Percentiles rank a stretch among this genome's conserved stretches.
Evolutionary conservation across 2,888 invertebrate genomes (phyloP).

Genomic region (Scaeva pyrastri): DNA sequence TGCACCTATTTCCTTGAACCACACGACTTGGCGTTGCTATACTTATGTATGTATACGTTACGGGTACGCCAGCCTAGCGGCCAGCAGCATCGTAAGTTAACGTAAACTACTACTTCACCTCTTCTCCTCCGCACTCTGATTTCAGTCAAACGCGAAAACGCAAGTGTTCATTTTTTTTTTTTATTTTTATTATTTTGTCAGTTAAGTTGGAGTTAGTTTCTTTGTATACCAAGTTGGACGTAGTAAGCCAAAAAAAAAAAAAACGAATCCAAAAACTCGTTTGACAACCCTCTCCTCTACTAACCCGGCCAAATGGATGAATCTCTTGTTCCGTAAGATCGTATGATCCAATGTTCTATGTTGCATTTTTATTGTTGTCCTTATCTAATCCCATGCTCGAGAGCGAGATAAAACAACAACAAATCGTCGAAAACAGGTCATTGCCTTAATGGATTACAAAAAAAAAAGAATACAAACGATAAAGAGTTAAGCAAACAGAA

Average conservation of each 20-base stretch:
- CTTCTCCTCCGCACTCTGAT: background rate
- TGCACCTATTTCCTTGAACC: conserved; percentile 71
- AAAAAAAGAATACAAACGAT: conserved; percentile 77
- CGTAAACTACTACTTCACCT: background rate
- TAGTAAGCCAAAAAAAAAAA: conserved; percentile 2
- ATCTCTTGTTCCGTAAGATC: conserved; percentile 56
- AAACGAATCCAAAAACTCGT: conserved; percentile 37
- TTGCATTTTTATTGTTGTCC: conserved; percentile 30
- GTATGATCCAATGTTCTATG: conserved; percentile 13
- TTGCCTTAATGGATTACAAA: conserved; percentile 77
- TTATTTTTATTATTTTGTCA: conserved; percentile 42
- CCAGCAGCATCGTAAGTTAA: conserved; percentile 14
- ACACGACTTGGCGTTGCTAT: conserved; percentile 28
- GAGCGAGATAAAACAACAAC: conserved; percentile 78
- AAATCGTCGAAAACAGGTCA: conserved; percentile 78
- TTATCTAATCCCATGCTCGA: conserved; percentile 32
- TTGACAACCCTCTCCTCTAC: conserved; percentile 71
- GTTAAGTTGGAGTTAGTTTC: conserved; percentile 61
- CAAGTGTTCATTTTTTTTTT: conserved; percentile 73
- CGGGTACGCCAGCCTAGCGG: background rate
- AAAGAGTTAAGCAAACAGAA: conserved; percentile 80
- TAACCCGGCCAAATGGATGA: conserved; percentile 69
- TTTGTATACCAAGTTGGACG: conserved; percentile 29
- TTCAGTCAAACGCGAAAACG: conserved; percentile 70
- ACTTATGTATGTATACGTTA: conserved; percentile 18